A percentile compares a stretch with the other conserved stretches of the same genome.
These are phyloP conservation scores for Stegastes partitus DNA, from an alignment of 2,113 vertebrate species.

Conservation along the genomic window DNA sequence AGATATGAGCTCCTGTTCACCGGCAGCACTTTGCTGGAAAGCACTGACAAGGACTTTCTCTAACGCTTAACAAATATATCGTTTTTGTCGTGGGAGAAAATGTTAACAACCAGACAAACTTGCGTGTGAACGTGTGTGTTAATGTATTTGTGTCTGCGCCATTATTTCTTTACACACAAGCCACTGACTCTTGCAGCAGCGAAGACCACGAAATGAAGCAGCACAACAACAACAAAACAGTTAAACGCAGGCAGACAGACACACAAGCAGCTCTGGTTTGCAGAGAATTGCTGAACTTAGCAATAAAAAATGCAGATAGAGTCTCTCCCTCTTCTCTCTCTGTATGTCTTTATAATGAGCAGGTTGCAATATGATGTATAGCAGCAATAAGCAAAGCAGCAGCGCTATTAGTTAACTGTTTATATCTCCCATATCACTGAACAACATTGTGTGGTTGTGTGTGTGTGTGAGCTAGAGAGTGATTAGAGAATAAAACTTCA, in stretches of 20 bases:
- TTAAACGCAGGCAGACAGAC: constrained; percentile 22
- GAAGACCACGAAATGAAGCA: constrained; percentile 54
- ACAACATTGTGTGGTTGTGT: constrained; percentile 33
- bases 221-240: constrained; percentile 49
- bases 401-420: constrained; percentile 77
- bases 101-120: not conserved
- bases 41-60: not conserved
- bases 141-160: constrained; percentile 25
- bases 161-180: constrained; percentile 53
- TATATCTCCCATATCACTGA: constrained; percentile 60
- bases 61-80: not conserved
- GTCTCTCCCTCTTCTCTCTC: constrained; percentile 41
- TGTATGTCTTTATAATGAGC: constrained; percentile 75
- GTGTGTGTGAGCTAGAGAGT: constrained; percentile 3
- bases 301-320: constrained; percentile 79
- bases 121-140: constrained; percentile 2
- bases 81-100: constrained; percentile 3
- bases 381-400: constrained; percentile 77
- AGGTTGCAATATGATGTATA: constrained; percentile 75
- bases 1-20: constrained; percentile 5
- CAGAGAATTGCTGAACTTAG: constrained; percentile 70
- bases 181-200: constrained; percentile 24
- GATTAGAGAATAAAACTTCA: too few species aligned
- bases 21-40: not conserved
- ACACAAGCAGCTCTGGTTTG: constrained; percentile 43